These are phyloP conservation scores for Phaetusa simplex DNA, from an alignment of 2,113 vertebrate genomes.

Conservation along the genomic window DNA sequence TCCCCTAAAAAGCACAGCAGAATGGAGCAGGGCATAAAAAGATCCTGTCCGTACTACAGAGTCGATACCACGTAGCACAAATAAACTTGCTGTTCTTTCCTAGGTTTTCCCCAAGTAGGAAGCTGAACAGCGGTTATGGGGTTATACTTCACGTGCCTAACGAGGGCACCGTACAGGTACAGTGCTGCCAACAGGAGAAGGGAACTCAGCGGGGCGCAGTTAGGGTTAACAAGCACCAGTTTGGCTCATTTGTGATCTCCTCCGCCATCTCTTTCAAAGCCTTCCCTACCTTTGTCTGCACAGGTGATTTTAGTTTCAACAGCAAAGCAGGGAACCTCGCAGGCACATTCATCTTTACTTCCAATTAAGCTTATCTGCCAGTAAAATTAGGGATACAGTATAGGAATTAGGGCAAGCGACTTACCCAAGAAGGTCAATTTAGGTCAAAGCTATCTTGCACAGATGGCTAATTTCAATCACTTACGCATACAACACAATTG, in stretches of 20 bases:
- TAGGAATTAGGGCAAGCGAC: not conserved
- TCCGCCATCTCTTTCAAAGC: not conserved
- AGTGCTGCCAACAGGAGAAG: accelerated
- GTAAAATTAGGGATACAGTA: not conserved
- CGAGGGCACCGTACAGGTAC: accelerated
- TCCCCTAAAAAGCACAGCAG: not conserved
- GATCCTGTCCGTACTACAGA: not conserved
- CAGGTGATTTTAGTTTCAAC: not conserved
- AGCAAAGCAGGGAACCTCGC: not conserved
- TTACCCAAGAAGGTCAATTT: not conserved
- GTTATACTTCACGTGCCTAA: accelerated
- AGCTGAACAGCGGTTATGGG: accelerated
- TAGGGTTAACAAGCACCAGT: not conserved
- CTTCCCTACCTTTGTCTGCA: not conserved
- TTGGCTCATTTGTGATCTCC: not conserved
- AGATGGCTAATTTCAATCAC: conserved; percentile 40
- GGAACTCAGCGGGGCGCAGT: not conserved
- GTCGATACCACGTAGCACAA: accelerated
- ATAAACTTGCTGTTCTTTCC: not conserved
- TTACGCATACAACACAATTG: not conserved
- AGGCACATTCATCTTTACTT: not conserved
- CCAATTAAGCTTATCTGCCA: not conserved
- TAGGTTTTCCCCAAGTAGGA: too few relatives aligned
- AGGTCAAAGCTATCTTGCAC: conserved; percentile 27
- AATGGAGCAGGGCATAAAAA: not conserved